Evolutionary conservation across 2,113 vertebrate genomes (phyloP).

Genomic region (Sciurus niger): DNA sequence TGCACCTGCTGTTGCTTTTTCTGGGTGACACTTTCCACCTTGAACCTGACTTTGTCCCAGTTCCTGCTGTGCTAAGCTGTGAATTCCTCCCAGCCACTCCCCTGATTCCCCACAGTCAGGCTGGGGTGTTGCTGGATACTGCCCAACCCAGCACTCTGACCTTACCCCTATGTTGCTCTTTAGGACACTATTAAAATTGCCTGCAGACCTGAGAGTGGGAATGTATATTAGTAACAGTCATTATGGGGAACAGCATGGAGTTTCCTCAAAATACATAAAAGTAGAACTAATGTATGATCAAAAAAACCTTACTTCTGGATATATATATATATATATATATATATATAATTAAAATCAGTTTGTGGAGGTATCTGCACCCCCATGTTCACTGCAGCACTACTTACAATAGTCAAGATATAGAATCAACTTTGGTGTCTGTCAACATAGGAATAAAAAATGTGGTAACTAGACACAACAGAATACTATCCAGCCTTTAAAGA

Average conservation of each 20-base stretch:
- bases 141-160: not conserved
- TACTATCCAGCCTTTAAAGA: not conserved
- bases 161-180: not conserved
- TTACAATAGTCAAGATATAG: not conserved
- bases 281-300: not conserved
- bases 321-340: too few relatives aligned
- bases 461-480: not conserved
- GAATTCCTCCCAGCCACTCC: not conserved
- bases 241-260: not conserved
- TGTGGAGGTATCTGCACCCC: not conserved
- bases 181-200: not conserved
- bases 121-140: not conserved
- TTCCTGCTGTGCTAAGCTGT: not conserved
- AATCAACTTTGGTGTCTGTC: not conserved
- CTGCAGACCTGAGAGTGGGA: not conserved
- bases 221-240: not conserved
- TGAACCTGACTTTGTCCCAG: not conserved
- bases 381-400: not conserved
- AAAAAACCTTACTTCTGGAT: not conserved
- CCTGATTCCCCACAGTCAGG: not conserved
- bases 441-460: not conserved
- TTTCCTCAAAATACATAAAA: not conserved
- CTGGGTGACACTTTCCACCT: not conserved
- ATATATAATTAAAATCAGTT: not conserved
- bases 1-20: not conserved